Evolutionary conservation across 2,888 invertebrate species (phyloP).

Genomic region (Schrankia costaestrigalis): DNA sequence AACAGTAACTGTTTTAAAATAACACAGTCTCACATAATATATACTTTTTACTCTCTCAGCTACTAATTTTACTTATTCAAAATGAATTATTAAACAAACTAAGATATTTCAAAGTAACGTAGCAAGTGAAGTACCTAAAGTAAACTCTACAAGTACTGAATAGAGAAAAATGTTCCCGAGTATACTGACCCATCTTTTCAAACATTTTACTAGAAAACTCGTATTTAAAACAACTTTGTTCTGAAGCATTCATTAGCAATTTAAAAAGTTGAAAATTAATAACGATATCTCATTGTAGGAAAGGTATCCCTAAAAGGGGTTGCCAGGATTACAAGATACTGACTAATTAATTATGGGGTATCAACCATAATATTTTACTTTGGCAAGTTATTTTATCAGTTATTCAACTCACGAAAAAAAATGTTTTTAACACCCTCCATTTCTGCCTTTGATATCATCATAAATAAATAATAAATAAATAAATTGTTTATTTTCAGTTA

Average conservation of each 20-base stretch:
- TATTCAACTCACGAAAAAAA: too few species aligned
- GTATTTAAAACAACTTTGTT: conserved; percentile 1
- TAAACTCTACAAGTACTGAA: neutral
- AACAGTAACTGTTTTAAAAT: too few species aligned
- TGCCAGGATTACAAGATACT: conserved; percentile 4
- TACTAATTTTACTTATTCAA: too few species aligned
- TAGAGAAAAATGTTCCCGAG: neutral
- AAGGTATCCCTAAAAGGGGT: conserved; percentile 2
- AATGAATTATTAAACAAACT: too few species aligned
- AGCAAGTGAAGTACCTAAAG: neutral
- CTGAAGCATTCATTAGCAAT: conserved; percentile 5
- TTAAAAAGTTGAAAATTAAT: conserved; percentile 7
- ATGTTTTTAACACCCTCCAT: too few species aligned
- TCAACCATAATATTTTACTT: conserved; percentile 3
- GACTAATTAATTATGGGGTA: conserved; percentile 7
- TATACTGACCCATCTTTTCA: neutral
- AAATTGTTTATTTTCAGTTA: too few species aligned
- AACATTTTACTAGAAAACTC: conserved; percentile 2
- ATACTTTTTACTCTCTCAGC: too few species aligned
- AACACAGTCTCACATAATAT: too few species aligned
- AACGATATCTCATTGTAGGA: conserved; percentile 4
- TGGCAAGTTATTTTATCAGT: too few species aligned
- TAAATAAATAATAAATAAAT: too few species aligned
- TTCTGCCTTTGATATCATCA: too few species aligned
- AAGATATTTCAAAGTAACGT: too few species aligned